A percentile compares a stretch with the other conserved stretches of the same genome.
phyloP scores from a whole-genome alignment of 2,888 invertebrate species.

The Elegia similella region DNA sequence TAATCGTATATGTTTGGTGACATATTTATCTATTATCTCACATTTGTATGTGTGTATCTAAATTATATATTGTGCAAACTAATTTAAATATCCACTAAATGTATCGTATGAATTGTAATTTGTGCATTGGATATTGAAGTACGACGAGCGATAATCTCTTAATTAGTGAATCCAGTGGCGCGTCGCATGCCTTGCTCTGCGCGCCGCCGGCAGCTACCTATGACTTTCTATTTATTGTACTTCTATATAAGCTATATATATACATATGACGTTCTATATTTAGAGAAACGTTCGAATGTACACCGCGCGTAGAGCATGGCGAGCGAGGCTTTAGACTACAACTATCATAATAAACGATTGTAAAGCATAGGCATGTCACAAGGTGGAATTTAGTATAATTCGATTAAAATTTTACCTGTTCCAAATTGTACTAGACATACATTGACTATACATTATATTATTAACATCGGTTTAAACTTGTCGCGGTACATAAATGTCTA shows the following conservation, averaged over 20 bases:
- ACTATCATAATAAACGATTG: slow-evolving; percentile 23
- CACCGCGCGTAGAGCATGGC: slow-evolving; percentile 5
- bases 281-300: slow-evolving; percentile 8
- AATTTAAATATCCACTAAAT: slow-evolving; percentile 14
- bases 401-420: slow-evolving; percentile 31
- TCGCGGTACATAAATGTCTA: slow-evolving; percentile 39
- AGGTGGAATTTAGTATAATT: slow-evolving; percentile 30
- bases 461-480: slow-evolving; percentile 38
- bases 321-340: slow-evolving; percentile 19
- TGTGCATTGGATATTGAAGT: slow-evolving; percentile 17
- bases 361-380: slow-evolving; percentile 28
- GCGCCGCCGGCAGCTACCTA: slow-evolving; percentile 6
- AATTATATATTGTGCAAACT: slow-evolving; percentile 14
- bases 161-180: slow-evolving; percentile 13
- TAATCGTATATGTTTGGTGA: slow-evolving; percentile 8
- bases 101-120: slow-evolving; percentile 16
- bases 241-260: neutral
- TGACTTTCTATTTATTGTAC: slow-evolving; percentile 1
- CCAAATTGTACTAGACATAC: slow-evolving; percentile 26
- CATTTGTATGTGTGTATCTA: slow-evolving; percentile 10
- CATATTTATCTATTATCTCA: slow-evolving; percentile 13
- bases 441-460: slow-evolving; percentile 28
- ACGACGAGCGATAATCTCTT: slow-evolving; percentile 17
- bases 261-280: slow-evolving; percentile 10
- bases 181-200: neutral